A percentile compares a stretch with the other conserved stretches of the same genome.
Evolutionary conservation across 1,140 invertebrate genomes (phyloP).

Genomic region (Ceratoteleas bidentatus): DNA sequence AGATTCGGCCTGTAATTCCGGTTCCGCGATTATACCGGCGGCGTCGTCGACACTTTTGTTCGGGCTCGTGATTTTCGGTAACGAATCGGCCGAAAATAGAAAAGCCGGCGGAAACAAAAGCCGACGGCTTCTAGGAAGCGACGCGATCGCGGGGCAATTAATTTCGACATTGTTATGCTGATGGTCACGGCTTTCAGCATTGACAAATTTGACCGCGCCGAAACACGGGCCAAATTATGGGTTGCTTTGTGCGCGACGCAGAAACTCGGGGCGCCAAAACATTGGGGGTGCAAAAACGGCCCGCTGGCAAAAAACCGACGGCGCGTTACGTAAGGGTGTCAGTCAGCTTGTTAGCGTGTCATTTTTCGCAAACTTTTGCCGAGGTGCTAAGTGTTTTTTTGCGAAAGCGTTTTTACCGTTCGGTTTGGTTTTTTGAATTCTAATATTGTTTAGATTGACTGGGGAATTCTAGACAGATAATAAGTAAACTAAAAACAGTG

Average conservation of each 20-base stretch:
- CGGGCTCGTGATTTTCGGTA: slow-evolving; percentile 29
- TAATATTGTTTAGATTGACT: no score
- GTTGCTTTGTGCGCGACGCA: slow-evolving; percentile 7
- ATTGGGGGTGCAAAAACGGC: neutral
- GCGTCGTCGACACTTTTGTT: slow-evolving; percentile 39
- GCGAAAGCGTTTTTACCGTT: no score
- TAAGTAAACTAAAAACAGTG: no score
- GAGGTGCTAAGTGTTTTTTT: no score
- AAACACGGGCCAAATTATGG: slow-evolving; percentile 25
- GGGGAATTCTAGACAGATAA: no score
- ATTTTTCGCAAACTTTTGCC: no score
- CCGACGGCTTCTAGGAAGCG: slow-evolving; percentile 25
- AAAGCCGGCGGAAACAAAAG: slow-evolving; percentile 49
- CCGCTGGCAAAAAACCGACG: neutral
- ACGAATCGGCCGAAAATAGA: slow-evolving; percentile 58
- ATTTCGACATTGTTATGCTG: slow-evolving; percentile 53
- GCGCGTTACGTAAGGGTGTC: neutral
- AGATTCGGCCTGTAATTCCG: slow-evolving; percentile 44
- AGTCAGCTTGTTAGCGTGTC: neutral
- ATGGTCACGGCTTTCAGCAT: slow-evolving; percentile 35
- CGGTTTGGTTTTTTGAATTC: no score
- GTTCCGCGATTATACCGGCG: slow-evolving; percentile 48
- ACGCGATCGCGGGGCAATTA: slow-evolving; percentile 17
- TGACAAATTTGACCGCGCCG: slow-evolving; percentile 30
- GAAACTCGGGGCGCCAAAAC: slow-evolving; percentile 28